Evolutionary conservation across 2,888 invertebrate genomes (phyloP), one percentile per base, ranked within the genome.

Genomic region (Linnaemya vulpina): DNA sequence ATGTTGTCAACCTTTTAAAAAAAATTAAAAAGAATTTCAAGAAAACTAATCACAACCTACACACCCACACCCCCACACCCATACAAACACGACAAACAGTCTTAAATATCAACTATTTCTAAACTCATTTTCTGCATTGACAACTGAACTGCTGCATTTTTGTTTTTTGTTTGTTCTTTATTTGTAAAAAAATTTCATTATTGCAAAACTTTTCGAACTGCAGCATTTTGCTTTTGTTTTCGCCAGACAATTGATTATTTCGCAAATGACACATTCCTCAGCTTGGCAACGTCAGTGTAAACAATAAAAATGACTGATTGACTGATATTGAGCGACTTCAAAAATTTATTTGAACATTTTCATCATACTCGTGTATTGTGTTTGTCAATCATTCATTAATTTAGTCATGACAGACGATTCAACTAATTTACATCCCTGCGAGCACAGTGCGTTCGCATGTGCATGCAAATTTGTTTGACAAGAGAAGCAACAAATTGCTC

Each of bases 341-440:
- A 4, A 71, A 68, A 43, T 53, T 35, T 71, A 63, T 71, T 70
- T 43, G 17, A 60, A 60, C 9, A 75, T 40, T 68, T 68, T 55
- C 35, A 40, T 46, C 35, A 40, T 46, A 10, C 7, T 35, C 60
- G 67, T 30, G 30, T 5, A 2, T 30, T 3, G 30, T 5, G 30
- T 30, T 5, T 3, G 5, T 30, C 30, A 30, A 9, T 30, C 43
- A 43, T 15, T 51, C 25, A 43, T 60, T 68, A 13, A 15, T 30
- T 30, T 30, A 63, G 3, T 3, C 43, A 30, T 63, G 55, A 71
- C 70, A 76, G 40, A 40, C 70, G 63, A 55, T 76, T 76, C 38
- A 76, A 63, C 70, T 76, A 63, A 82, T 82, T 82, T 76, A 30
- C 70, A 76, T 82, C 46, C 58, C 55, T 75, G 35, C 10, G 60